Percentiles rank a stretch among this genome's conserved stretches.
These are phyloP conservation scores for Autographa pulchrina DNA, from an alignment of 2,888 invertebrate genomes.

Conservation along the genomic window DNA sequence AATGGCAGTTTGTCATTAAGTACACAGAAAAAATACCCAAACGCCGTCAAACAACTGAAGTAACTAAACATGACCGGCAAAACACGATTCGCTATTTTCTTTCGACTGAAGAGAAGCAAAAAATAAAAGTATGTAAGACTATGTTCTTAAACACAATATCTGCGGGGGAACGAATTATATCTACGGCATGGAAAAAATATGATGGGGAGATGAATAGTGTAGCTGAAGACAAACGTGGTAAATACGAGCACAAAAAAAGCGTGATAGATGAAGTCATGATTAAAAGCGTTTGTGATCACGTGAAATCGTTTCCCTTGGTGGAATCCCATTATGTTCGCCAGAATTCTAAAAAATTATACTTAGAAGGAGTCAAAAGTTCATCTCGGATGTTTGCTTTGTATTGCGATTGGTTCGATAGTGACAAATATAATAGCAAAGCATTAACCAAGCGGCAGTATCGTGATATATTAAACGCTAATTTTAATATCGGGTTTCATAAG, in stretches of 20 bases:
- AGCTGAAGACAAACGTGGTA: constrained; percentile 2
- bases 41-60: constrained; percentile 16
- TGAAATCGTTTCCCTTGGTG: constrained; percentile 13
- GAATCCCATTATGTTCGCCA: constrained; percentile 6
- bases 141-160: too few relatives aligned
- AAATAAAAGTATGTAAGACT: not conserved
- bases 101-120: not conserved
- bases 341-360: constrained; percentile 8
- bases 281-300: constrained; percentile 12
- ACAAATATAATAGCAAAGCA: constrained; percentile 16
- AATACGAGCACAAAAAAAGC: constrained; percentile 1
- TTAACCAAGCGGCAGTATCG: constrained; percentile 5
- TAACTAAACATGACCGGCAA: constrained; percentile 13
- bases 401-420: constrained; percentile 17
- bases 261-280: constrained; percentile 13
- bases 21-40: constrained; percentile 13
- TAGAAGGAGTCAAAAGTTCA: constrained; percentile 7
- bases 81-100: constrained; percentile 14
- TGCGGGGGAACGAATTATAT: too few relatives aligned
- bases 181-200: too few relatives aligned
- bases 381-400: constrained; percentile 18
- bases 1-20: constrained; percentile 7
- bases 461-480: constrained; percentile 11
- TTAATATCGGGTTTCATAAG: constrained; percentile 20
- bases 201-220: too few relatives aligned